Base-by-base conservation (phyloP, 2,797 vertebrate species). In the Hydrocynus forskahlii region DNA sequence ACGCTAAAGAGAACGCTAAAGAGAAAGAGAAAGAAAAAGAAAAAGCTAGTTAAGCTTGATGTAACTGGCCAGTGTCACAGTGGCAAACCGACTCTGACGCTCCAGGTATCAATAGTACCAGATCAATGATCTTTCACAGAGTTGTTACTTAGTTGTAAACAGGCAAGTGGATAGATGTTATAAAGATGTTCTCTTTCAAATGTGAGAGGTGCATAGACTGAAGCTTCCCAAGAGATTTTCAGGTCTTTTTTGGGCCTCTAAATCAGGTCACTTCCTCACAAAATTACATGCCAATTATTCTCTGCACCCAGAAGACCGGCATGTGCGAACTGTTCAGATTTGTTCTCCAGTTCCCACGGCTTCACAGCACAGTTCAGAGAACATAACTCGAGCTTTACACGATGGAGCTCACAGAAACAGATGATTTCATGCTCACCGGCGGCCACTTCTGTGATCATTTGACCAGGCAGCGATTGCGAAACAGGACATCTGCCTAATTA, bases 191-290 rank as follows among this genome's bases (percentile, higher is more conserved):
- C 43, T 69, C 5, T 38, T 40, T 57, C 17, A 73, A 50, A 55
- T 12, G 16, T 25, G n/a, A 54, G 70, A 74, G 43, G 40, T 43
- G 55, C 67, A 16, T 54, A 81, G 29, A 38, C 66, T 52, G 19
- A 59, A 45, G 57, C 14, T 75, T 48, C 45, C 14, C 9, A 54
- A 75, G 76, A 69, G 25, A 21, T 2, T 52, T 35, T 62, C 48
- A 16, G 38, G 45, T 63, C 64, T 77, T 74, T 80, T 85, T 80
- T 80, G 17, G 78, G 81, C 74, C 38, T 69, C 50, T 7, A 57
- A 82, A 75, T 83, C 64, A 85, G 78, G 81, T 80, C 74, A 80
- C 55, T 80, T 64, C 68, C 25, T 52, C 78, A 82, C 38, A 57
- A 68, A 82, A 57, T 82, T 80, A 76, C 54, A 80, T 40, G 50